These are phyloP conservation scores for Ceramica pisi DNA, from an alignment of 2,888 invertebrate species.

Conservation along the genomic window DNA sequence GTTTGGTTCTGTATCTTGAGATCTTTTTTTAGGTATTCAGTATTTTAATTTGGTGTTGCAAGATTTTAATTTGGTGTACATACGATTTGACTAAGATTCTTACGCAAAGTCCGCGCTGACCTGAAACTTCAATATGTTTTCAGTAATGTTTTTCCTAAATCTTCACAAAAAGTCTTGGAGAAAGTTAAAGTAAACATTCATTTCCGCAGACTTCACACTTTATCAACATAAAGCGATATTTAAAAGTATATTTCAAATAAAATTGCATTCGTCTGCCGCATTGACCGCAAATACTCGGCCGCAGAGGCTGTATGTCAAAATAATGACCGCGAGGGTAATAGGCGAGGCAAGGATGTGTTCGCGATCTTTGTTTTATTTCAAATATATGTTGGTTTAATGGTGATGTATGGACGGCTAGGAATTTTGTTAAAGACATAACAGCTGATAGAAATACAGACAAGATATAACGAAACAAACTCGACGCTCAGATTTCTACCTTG, in stretches of 20 bases:
- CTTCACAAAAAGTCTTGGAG: neutral
- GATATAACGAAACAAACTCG: neutral
- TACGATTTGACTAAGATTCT: neutral
- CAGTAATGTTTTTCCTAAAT: neutral
- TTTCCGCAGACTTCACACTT: conserved; percentile 74
- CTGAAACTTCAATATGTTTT: conserved; percentile 3
- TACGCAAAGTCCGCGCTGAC: neutral
- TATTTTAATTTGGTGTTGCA: conserved; percentile 4
- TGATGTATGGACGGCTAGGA: conserved; percentile 32
- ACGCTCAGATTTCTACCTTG: neutral
- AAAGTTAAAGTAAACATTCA: conserved; percentile 35
- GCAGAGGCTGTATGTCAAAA: conserved; percentile 88
- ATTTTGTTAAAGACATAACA: conserved; percentile 11
- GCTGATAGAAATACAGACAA: neutral
- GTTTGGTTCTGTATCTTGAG: conserved; percentile 1
- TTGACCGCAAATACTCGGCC: conserved; percentile 88
- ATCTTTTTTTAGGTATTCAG: conserved; percentile 13
- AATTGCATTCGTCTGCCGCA: conserved; percentile 83
- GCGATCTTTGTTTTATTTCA: conserved; percentile 63
- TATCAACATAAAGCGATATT: conserved; percentile 81
- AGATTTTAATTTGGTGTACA: neutral
- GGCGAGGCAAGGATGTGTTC: conserved; percentile 68
- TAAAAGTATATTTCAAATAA: conserved; percentile 86
- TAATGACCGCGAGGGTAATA: conserved; percentile 86
- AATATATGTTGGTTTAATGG: conserved; percentile 60